Evolutionary conservation across 1,140 invertebrate genomes (phyloP), one percentile per base, ranked within the genome.

Genomic region (Orchesella cincta): DNA sequence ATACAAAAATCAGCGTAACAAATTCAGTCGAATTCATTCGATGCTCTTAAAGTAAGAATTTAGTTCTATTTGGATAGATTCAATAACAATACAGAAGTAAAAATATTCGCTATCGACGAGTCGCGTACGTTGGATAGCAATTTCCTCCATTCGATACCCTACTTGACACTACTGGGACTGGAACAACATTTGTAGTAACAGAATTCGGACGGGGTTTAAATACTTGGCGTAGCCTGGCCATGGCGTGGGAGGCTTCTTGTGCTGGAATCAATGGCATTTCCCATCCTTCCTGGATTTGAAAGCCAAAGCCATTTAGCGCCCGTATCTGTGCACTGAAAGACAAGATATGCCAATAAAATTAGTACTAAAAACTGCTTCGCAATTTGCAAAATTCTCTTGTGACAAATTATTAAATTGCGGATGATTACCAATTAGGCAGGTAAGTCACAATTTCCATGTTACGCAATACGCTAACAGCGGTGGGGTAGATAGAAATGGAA

Each of bases 371-470:
- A 67, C 29, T 67, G 62, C 31, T 31, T 67, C 8, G 26, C 20
- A n/a, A n/a, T n/a, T n/a, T n/a, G n/a, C n/a, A n/a, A n/a, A n/a
- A n/a, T n/a, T n/a, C 54, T 57, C 54, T 12, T 57, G 54, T 16
- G 3, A 57, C 23, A 57, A 33, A 28, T 71, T 8, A 16, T 64
- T 64, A 23, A 12, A 64, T 23, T 12, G 8, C 1, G 20, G 28
- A 57, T 29, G n/a, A 20, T 79, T 54, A 80, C 79, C 54, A 67
- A 33, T 80, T 80, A 34, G 79, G 79, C 18, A 80, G 51, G 35
- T 71, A 80, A 8, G 75, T 76, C 18, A 72, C 20, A 29, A 80
- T 64, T 14, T 77, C 77, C 16, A 64, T 26, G 54, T 14, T 72
- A 20, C 73, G 75, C 26, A 80, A 54, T 28, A 80, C 72, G 46